phyloP scores from a whole-genome alignment of 2,888 invertebrate species.

The Hedychridium roseum region DNA sequence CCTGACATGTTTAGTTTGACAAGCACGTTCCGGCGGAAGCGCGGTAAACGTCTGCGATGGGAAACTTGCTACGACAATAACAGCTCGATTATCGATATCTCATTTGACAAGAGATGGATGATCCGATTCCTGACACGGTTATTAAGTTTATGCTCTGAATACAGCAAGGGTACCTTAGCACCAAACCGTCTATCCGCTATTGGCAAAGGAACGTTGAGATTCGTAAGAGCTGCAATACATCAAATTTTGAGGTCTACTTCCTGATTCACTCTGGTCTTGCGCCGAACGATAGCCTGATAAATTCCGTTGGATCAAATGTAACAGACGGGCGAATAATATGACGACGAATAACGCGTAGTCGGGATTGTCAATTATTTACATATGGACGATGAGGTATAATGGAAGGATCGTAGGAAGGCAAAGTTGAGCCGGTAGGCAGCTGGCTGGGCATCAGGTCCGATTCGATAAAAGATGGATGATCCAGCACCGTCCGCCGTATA shows the following conservation, averaged over 20 bases:
- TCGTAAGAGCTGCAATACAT: too few relatives aligned
- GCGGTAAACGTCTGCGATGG: slow-evolving; percentile 37
- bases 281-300: too few relatives aligned
- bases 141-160: slow-evolving; percentile 23
- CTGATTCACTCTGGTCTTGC: too few relatives aligned
- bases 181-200: too few relatives aligned
- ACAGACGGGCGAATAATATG: too few relatives aligned
- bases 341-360: too few relatives aligned
- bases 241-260: too few relatives aligned
- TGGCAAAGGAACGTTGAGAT: too few relatives aligned
- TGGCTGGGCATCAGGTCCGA: slow-evolving; percentile 39
- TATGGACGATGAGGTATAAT: slow-evolving; percentile 10
- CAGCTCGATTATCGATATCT: slow-evolving; percentile 29
- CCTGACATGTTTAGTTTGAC: slow-evolving; percentile 37
- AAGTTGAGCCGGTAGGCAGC: slow-evolving; percentile 19
- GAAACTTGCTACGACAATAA: slow-evolving; percentile 38
- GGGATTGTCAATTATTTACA: slow-evolving; percentile 17
- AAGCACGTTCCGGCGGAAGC: slow-evolving; percentile 27
- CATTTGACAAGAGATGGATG: slow-evolving; percentile 40
- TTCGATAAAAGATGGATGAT: slow-evolving; percentile 63
- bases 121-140: slow-evolving; percentile 29
- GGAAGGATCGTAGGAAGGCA: slow-evolving; percentile 15
- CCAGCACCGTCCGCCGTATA: slow-evolving; percentile 45
- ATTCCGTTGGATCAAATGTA: too few relatives aligned
- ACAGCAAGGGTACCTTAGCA: slow-evolving; percentile 6